Evolutionary conservation across 30 jellyfish, hydroid and myxozoan species (phyloP).

Genomic region (Pseudorhiza aurosa): DNA sequence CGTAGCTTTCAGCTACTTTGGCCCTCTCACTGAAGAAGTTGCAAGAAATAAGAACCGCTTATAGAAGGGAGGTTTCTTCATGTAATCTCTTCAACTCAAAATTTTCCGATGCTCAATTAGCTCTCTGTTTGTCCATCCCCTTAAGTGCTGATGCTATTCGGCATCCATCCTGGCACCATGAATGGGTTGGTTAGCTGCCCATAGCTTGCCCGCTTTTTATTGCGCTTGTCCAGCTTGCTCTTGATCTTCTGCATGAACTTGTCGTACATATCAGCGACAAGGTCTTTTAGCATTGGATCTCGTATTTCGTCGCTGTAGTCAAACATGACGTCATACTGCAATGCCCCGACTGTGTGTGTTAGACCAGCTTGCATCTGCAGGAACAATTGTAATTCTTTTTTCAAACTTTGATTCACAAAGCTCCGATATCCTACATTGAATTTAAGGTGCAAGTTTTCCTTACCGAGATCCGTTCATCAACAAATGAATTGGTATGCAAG

Average conservation of each 20-base stretch:
- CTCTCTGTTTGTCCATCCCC: background rate
- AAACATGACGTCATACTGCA: conserved; percentile 71
- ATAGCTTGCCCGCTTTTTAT: conserved; percentile 15
- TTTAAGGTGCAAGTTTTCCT: no score
- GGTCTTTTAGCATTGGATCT: conserved; percentile 27
- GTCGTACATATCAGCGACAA: conserved; percentile 29
- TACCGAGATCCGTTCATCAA: no score
- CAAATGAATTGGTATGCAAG: no score
- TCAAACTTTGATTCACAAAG: no score
- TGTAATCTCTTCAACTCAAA: no score
- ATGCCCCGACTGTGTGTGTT: conserved; percentile 33
- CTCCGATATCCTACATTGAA: no score
- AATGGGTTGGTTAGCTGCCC: conserved; percentile 67
- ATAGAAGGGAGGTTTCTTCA: no score
- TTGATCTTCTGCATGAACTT: conserved; percentile 46
- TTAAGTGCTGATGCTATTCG: conserved; percentile 75
- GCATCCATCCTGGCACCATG: conserved; percentile 75
- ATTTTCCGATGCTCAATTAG: no score
- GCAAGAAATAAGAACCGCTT: no score
- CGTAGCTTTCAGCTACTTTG: no score
- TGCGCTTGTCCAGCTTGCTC: conserved; percentile 37
- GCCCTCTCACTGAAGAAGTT: no score
- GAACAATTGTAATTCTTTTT: no score
- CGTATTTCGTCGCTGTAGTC: conserved; percentile 51
- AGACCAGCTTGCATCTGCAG: conserved; percentile 60